Evolutionary conservation across 2,888 invertebrate genomes (phyloP).

Genomic region (Idaea aversata): DNA sequence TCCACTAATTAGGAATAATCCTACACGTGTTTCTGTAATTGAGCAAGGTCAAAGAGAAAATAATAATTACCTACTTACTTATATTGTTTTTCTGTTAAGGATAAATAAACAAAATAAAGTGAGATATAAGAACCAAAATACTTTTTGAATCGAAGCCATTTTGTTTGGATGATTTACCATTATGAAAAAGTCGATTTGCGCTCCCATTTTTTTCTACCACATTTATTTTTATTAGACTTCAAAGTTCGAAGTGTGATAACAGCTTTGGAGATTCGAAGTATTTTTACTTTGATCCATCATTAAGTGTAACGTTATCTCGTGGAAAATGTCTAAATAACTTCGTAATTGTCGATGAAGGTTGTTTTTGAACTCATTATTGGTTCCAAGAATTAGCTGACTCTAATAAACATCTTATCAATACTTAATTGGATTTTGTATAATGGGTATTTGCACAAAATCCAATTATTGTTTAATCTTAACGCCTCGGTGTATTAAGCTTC

Average conservation of each 20-base stretch:
- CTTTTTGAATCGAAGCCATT: not conserved
- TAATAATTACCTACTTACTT: not conserved
- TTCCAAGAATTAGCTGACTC: not conserved
- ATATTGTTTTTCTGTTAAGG: not conserved
- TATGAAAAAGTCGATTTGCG: not conserved
- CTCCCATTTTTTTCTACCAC: not conserved
- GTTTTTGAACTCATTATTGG: not conserved
- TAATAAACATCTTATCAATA: not conserved
- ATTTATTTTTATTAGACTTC: not conserved
- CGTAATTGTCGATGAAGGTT: not conserved
- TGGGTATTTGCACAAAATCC: not conserved
- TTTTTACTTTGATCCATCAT: not conserved
- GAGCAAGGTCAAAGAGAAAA: not conserved
- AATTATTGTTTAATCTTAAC: not conserved
- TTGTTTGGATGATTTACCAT: conserved; percentile 4
- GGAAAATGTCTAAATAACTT: not conserved
- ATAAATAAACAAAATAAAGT: not conserved
- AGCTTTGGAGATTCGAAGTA: not conserved
- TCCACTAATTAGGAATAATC: not conserved
- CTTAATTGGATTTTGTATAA: not conserved
- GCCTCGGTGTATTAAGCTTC: not conserved
- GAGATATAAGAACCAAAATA: not conserved
- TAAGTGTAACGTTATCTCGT: not conserved
- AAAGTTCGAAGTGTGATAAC: not conserved
- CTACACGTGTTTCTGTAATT: not conserved